Base-by-base conservation (phyloP, 2,888 invertebrate genomes). In the Noctuana brunneofusca region DNA sequence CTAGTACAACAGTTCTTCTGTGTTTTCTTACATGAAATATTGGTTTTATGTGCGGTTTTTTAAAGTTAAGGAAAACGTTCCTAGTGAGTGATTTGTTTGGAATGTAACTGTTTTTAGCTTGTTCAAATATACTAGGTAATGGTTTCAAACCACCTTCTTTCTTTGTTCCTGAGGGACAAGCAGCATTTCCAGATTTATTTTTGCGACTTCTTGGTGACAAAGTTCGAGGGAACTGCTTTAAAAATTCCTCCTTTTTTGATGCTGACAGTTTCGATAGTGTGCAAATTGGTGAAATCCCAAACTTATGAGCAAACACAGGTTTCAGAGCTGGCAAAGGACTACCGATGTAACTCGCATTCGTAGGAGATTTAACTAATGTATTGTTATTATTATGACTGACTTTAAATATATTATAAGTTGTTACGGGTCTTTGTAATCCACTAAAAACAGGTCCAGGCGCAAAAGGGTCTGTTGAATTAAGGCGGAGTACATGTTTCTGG, bases 1-100 rank as follows among this genome's bases (percentile, higher is more conserved):
- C 89, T 55, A 92, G 76, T 32, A 91, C 88, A 14, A 92, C 87
- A 72, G 93, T 92, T 72, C 93, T 84, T 78, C 93, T 92, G 67
- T 93, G 93, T 81, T 92, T 93, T 86, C 86, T 94, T 71, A 79
- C 89, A 73, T 83, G 91, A 68, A 86, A 86, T n/a, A 86, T 79
- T 3, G 87, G 86, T 65, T 84, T 90, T 35, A 87, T 71, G 52
- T 81, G 79, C n/a, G 87, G 82, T 71, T 88, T 92, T 68, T 87
- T 92, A 60, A 90, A 84, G 70, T 86, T 92, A 3, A 92, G 75
- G 74, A 92, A 92, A 6, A 92, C 88, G 74, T 92, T 92, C 66
- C 90, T 80, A 2, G 86, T 79, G 49, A 92, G 74, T 1, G 87
- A 82, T 74, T 89, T 88, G 68, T 89, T 87, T 3, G 92, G 92